Base-by-base conservation (phyloP, 2,797 vertebrate genomes). In the Sebastiscus tertius region DNA sequence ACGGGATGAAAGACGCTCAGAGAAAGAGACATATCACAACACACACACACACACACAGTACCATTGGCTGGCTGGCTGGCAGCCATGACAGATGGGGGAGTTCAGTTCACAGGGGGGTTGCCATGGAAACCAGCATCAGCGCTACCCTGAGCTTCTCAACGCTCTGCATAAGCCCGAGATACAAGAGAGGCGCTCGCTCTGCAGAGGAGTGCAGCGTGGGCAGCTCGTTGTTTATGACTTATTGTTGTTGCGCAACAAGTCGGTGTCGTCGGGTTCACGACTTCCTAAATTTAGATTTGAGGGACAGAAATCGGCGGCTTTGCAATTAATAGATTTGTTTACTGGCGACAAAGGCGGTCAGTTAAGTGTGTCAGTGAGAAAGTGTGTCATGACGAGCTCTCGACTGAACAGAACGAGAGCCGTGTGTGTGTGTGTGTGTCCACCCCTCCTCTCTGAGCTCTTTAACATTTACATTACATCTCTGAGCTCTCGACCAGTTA, bases 21-120 rank as follows among this genome's bases (percentile, higher is more conserved):
- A 83, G 73, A 82, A 81, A 87, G 54, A 85, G 77, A 91, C 67
- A n/a, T 39, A 83, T 79, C 80, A 76, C 72, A 69, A 75, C 75
- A 73, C 72, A 75, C 75, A 66, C 72, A 75, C 75, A 73, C 72
- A 75, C 75, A 49, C 52, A 65, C 27, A 58, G 75, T 87, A 59
- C 72, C 78, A 33, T 93, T 42, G 39, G 39, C 39, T 93, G 94
- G 93, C 93, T 95, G 95, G 95, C 94, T 93, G 90, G 95, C 94
- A 84, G 93, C 91, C 91, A 93, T 95, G 95, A 96, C 96, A 95
- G 96, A 96, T 93, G 95, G 96, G 95, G 94, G 95, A 91, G 93
- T 95, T 86, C 72, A 87, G 92, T 94, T 92, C 88, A 86, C 5
- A 66, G 42, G 13, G 12, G 97, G 72, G 97, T 98, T 97, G 90